A percentile compares a stretch with the other conserved stretches of the same genome.
phyloP scores from a whole-genome alignment of 2,888 invertebrate genomes.

The Xylophagus ater region DNA sequence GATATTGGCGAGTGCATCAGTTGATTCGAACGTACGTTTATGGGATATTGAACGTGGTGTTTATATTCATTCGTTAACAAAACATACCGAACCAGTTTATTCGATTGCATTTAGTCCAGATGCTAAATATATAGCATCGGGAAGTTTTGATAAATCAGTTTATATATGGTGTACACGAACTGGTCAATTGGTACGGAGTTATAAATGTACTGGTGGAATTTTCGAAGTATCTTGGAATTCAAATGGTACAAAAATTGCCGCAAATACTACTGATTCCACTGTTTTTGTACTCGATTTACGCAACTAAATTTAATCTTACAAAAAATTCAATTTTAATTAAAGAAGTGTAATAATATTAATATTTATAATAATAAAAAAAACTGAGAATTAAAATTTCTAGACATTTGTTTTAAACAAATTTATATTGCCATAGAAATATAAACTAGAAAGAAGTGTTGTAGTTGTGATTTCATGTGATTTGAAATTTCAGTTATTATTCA shows the following conservation, averaged over 20 bases:
- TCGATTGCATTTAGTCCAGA: slow-evolving; percentile 98
- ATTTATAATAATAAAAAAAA: too few relatives aligned
- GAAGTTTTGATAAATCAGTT: slow-evolving; percentile 98
- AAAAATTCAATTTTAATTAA: too few relatives aligned
- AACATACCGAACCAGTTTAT: slow-evolving; percentile 96
- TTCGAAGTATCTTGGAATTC: slow-evolving; percentile 99
- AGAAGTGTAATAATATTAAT: too few relatives aligned
- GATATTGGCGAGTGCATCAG: slow-evolving; percentile 94
- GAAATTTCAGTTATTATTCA: too few relatives aligned
- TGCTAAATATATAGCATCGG: slow-evolving; percentile 94
- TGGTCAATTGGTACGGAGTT: slow-evolving; percentile 91
- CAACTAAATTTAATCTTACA: slow-evolving; percentile 64
- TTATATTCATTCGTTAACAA: slow-evolving; percentile 90
- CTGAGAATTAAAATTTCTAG: too few relatives aligned
- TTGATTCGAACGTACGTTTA: slow-evolving; percentile 93
- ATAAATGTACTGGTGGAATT: slow-evolving; percentile 96
- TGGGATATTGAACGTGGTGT: slow-evolving; percentile 94
- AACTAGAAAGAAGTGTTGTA: too few relatives aligned
- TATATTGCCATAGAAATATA: too few relatives aligned
- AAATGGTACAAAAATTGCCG: slow-evolving; percentile 95
- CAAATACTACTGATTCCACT: slow-evolving; percentile 96
- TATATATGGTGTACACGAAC: slow-evolving; percentile 98
- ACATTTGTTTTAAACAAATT: too few relatives aligned
- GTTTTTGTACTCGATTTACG: slow-evolving; percentile 86
- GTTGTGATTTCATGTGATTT: too few relatives aligned